Base-by-base conservation (phyloP, 35 echinoderm and acorn worm genomes). In the Stichopus chloronotus region DNA sequence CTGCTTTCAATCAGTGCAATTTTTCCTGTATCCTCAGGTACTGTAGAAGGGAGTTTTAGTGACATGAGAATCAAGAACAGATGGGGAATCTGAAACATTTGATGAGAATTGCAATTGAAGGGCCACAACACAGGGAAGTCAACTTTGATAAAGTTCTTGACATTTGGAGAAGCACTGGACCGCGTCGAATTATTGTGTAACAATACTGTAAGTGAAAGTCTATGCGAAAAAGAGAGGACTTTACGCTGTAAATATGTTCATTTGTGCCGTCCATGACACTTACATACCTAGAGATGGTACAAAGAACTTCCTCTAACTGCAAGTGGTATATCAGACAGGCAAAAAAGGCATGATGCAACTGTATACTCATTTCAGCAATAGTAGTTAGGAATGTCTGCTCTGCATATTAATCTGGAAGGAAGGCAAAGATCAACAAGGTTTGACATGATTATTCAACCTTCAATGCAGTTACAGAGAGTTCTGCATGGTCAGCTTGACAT, bases 111-210 rank as follows among this genome's bases (percentile, higher is more conserved):
- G 79, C 79, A 43, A 56, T 83, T 83, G 79, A 83, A 14, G 79
- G 79, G 55, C 14, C 79, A 83, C 54, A 17, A 55, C 79, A 52
- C 52, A 57, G 54, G 23, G 79, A 57, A 5, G 79, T 83, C 79
- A 83, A 83, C 52, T 83, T 83, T 83, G 79, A 83, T 83, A 83
- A 83, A 9, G 11, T 83, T 83, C 79, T 83, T 25, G 79, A 83
- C 14, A 83, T 83, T 52, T 83, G 79, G 79, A 83, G 54, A 54
- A 83, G 52, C 79, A 14, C 54, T 10, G 79, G 79, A 54, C 79
- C 23, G 43, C 79, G 2, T 10, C 23, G 0, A 83, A 83, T 83
- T 52, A 83, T 52, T 52, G 43, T 55, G 79, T 83, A 83, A 55
- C 79, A 54, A 78, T 78, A 78, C 74, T 78, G 74, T 78, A 78